Conservation (phyloP, 2,888 invertebrate genomes). For the Mythimna vitellina region DNA sequence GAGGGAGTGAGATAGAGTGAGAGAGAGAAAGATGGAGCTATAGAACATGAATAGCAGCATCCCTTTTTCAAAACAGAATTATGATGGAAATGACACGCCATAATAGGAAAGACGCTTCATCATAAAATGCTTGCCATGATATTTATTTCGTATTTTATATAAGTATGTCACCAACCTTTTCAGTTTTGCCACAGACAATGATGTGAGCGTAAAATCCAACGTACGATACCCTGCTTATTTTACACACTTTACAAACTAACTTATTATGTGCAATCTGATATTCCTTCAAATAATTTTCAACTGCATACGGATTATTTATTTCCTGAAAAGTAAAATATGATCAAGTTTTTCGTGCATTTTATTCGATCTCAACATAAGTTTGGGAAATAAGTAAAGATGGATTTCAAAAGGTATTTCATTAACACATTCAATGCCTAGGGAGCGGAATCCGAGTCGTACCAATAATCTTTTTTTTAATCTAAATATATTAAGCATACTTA, state of each 20-base stretch:
- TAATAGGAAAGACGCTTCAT: not conserved
- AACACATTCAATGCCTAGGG: too few species aligned
- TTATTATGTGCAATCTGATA: constrained; percentile 78
- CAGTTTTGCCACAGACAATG: constrained; percentile 90
- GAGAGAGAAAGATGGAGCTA: too few species aligned
- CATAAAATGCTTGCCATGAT: not conserved
- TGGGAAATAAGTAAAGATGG: not conserved
- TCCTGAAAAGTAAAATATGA: constrained; percentile 61
- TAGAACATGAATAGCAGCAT: too few species aligned
- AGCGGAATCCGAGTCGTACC: too few species aligned
- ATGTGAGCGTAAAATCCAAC: constrained; percentile 90
- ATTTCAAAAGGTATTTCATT: not conserved
- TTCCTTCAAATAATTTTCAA: constrained; percentile 69
- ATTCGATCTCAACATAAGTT: not conserved
- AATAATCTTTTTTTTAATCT: too few species aligned
- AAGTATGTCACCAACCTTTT: constrained; percentile 78
- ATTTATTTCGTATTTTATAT: not conserved
- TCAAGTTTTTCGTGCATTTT: not conserved
- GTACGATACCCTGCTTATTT: constrained; percentile 83
- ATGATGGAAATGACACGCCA: too few species aligned
- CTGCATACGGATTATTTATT: constrained; percentile 62
- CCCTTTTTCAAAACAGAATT: too few species aligned
- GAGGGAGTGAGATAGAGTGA: too few species aligned
- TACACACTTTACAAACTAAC: constrained; percentile 85
- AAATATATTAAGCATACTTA: too few species aligned